Conservation (phyloP, 1,140 invertebrate species). For the Zaprionus vittiger region DNA sequence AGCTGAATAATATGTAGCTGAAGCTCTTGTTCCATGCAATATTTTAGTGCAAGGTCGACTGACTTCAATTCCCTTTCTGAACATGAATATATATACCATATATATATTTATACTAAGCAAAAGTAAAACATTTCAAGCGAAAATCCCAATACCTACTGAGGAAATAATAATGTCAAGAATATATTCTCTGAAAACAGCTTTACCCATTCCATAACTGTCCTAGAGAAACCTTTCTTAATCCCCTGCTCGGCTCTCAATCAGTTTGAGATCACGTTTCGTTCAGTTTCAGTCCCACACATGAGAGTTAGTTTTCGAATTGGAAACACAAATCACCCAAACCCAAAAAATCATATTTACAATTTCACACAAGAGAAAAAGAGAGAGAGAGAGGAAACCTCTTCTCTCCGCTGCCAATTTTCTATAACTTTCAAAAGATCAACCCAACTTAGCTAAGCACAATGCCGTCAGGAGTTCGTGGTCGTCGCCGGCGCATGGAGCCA, state of each 20-base stretch:
- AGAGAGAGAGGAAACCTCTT: neutral
- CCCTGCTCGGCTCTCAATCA: neutral
- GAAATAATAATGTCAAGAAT: neutral
- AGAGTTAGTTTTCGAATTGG: constrained; percentile 28
- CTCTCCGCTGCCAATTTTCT: neutral
- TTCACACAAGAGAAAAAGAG: neutral
- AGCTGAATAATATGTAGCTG: no score
- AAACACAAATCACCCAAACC: constrained; percentile 2
- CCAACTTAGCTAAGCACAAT: neutral
- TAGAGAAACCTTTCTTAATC: neutral
- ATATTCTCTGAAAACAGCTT: neutral
- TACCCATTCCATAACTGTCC: neutral
- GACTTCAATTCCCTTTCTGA: no score
- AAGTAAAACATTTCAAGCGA: no score
- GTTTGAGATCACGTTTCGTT: constrained; percentile 30
- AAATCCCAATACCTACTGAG: no score
- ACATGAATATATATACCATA: no score
- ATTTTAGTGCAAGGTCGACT: no score
- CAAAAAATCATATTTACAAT: neutral
- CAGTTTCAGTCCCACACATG: constrained; percentile 29
- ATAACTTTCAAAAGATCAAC: neutral
- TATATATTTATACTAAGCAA: no score
- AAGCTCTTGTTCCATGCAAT: no score
- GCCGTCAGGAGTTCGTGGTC: constrained; percentile 5
- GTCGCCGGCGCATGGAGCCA: constrained; percentile 23